A percentile compares a stretch with the other conserved stretches of the same genome.
phyloP scores from a whole-genome alignment of 2,797 vertebrate species.

The Bradypodion ventrale region DNA sequence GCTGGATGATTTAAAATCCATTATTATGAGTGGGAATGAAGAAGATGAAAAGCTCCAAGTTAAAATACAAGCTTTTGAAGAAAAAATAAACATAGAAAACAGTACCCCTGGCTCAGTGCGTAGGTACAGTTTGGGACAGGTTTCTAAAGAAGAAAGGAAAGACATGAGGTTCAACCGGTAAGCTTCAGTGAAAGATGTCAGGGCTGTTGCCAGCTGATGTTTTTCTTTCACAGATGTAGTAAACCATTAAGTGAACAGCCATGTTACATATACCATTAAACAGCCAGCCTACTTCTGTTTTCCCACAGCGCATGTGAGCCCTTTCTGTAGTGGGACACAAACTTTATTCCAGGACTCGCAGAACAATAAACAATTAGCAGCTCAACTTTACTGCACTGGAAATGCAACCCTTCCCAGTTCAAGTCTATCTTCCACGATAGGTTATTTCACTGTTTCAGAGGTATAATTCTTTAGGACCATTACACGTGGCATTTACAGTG shows the following conservation, averaged over 20 bases:
- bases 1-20: constrained; percentile 63
- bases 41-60: constrained; percentile 81
- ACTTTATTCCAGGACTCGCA: too few species aligned
- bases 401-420: too few species aligned
- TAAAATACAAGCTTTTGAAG: constrained; percentile 84
- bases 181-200: constrained; percentile 17
- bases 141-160: constrained; percentile 81
- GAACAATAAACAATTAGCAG: too few species aligned
- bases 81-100: constrained; percentile 76
- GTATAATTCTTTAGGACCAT: too few species aligned
- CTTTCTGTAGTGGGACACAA: too few species aligned
- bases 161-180: constrained; percentile 91
- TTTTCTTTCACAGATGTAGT: constrained; percentile 22
- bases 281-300: too few species aligned
- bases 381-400: too few species aligned
- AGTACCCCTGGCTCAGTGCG: constrained; percentile 75
- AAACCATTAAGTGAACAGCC: neutral
- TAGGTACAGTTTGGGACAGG: constrained; percentile 84
- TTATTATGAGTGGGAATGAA: constrained; percentile 39
- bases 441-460: too few species aligned
- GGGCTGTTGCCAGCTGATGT: constrained; percentile 2
- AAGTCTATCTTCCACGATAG: too few species aligned
- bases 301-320: too few species aligned
- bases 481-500: too few species aligned
- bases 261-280: neutral